Base-by-base conservation (phyloP, 2,888 invertebrate genomes). In the Sicus ferrugineus region DNA sequence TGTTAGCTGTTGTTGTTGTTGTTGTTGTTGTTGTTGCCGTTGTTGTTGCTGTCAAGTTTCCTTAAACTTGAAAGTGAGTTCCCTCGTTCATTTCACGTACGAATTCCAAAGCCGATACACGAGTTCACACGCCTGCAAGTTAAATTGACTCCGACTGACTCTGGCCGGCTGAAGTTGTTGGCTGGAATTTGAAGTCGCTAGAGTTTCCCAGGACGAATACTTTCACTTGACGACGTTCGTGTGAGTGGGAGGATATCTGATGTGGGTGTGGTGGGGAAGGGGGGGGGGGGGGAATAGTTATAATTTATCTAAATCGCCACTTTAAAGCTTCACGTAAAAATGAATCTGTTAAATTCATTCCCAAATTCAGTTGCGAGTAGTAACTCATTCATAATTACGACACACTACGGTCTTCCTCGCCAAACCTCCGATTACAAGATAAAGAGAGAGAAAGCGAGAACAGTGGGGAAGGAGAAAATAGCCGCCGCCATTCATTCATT, bases 111-210 rank as follows among this genome's bases (percentile, higher is more conserved):
- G 59, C 26, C 34, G 70, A 42, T 42, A n/a, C 73, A 50, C 73
- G 73, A 76, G 73, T 76, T 77, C 76, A 77, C 76, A 77, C 76
- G 75, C 75, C 76, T 68, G 62, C 70, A 50, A 74, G 73, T 30
- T 67, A 69, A 50, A 6, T 62, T 61, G 2, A 23, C 52, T 66
- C 66, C 52, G 34, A 5, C 38, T 26, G 2, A n/a, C 38, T 21
- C 23, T n/a, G 31, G 38, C 31, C 38, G n/a, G 28, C 42, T 52
- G 42, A 42, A n/a, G 14, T 14, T 14, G 42, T 14, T 34, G 34
- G 34, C 34, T 34, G 34, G 34, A 34, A 42, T n/a, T 16, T 9
- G 14, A n/a, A 4, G 4, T 52, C 21, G 67, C 19, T 54, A 14
- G 70, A 56, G 69, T 71, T 69, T 70, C 59, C 61, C 59, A 66